Base-by-base conservation (phyloP, 2,888 invertebrate species). In the Lasioglossum vierecki region DNA sequence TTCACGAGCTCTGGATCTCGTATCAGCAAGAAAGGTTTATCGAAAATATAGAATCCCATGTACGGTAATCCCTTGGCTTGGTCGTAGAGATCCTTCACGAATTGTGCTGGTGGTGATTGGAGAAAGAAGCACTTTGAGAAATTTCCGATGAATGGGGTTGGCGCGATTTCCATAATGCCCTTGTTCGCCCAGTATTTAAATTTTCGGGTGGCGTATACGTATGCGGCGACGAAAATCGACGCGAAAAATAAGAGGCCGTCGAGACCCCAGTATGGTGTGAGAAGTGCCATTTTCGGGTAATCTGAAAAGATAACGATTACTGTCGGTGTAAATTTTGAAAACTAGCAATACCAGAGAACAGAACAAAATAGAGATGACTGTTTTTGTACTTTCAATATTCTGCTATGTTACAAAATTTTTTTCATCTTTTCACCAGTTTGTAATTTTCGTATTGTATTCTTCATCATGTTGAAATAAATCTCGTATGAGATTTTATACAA, bases 1-100 rank as follows among this genome's bases (percentile, higher is more conserved):
- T 96, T 96, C 0, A 96, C 88, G 3, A 96, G 81, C n/a, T 95
- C 95, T 0, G 95, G 95, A 71, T 96, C 95, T 1, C 95, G 94
- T 18, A 95, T 86, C 4, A 96, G 35, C n/a, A 96, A 77, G 0
- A 91, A 93, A 0, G 96, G 96, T n/a, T 94, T 94, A 87, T 95
- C 94, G 30, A 96, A 92, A 1, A 95, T 81, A 49, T 92, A 93
- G 91, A 88, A 95, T 85, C 90, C 96, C 93, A 87, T 93, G 92
- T 63, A 95, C 87, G 71, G 95, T 89, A 85, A 91, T 87, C 85
- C 94, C 77, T 91, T 91, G n/a, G 80, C 91, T 82, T 18, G 79
- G 35, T 93, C 91, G 83, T 96, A 96, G 0, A 95, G 78, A 0
- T 94, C 92, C 9, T 93, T 94, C 0, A 95, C 79, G 66, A 94